phyloP scores from a whole-genome alignment of 2,113 vertebrate genomes.

The Brienomyrus longianalis region DNA sequence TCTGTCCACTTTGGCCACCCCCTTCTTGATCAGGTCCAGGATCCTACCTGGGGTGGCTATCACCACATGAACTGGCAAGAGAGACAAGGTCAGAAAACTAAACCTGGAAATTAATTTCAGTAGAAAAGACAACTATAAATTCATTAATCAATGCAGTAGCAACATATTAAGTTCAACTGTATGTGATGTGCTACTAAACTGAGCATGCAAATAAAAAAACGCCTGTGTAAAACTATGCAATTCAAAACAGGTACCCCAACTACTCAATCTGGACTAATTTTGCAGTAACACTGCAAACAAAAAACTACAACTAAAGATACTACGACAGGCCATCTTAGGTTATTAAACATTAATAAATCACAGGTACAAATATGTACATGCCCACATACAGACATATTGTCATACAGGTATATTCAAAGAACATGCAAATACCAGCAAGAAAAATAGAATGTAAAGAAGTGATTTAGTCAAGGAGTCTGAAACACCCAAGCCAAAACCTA shows the following conservation, averaged over 20 bases:
- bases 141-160: neutral
- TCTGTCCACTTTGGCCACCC: slow-evolving; percentile 62
- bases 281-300: neutral
- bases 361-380: neutral
- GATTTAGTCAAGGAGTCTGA: neutral
- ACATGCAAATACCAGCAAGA: neutral
- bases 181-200: neutral
- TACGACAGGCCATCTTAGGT: neutral
- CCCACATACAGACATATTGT: too few species aligned
- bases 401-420: too few species aligned
- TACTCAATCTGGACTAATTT: neutral
- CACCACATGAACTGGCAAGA: slow-evolving; percentile 58
- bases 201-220: neutral
- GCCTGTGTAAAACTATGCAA: neutral
- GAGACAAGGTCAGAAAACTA: neutral
- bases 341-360: neutral
- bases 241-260: neutral
- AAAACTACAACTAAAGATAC: neutral
- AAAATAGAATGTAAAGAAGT: neutral
- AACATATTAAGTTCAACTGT: neutral
- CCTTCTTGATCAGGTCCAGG: slow-evolving; percentile 68
- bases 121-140: neutral
- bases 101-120: neutral
- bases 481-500: slow-evolving; percentile 28
- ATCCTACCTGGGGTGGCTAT: slow-evolving; percentile 67